Base-by-base conservation (phyloP, 2,888 invertebrate species). In the Eupithecia pulchellata region DNA sequence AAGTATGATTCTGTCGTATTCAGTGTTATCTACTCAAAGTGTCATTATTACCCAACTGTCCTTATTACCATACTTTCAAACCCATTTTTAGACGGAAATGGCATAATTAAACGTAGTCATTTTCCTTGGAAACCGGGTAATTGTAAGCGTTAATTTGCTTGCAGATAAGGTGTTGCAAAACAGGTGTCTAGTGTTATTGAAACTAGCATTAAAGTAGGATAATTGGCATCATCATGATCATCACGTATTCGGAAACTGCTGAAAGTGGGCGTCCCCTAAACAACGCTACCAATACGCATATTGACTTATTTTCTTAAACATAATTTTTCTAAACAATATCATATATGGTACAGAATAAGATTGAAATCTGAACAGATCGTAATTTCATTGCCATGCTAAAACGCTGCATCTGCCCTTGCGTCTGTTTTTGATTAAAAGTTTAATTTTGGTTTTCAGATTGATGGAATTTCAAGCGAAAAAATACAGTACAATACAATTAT, bases 101-200 rank as follows among this genome's bases (percentile, higher is more conserved):
- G 80, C 78, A 84, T 85, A 87, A 86, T 86, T 84, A 84, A 81
- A 77, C 74, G 55, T 61, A 76, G 79, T 78, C 76, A 77, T 83
- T 81, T 79, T 78, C 80, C 76, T 73, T 74, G 61, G 61, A 69
- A 75, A 73, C 72, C 42, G 69, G 75, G 69, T 77, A 72, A 68
- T 77, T 62, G 69, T 61, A 25, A 61, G 34, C 25, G 64, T 68
- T 29, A 58, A 66, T 42, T 68, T 47, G 60, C 60, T 52, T 65
- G 61, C 64, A 29, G 71, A 72, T 72, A 68, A 71, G 71, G 61
- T 64, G 25, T 62, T 64, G 25, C 60, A 27, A 30, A 67, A 61
- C 64, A 64, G 52, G 71, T 64, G 63, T 25, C 11, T 20, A 36
- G n/a, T 61, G 11, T 20, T 42, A 66, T 58, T 64, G 30, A 58